phyloP scores from a whole-genome alignment of 2,797 vertebrate genomes.

The Cuniculus paca region DNA sequence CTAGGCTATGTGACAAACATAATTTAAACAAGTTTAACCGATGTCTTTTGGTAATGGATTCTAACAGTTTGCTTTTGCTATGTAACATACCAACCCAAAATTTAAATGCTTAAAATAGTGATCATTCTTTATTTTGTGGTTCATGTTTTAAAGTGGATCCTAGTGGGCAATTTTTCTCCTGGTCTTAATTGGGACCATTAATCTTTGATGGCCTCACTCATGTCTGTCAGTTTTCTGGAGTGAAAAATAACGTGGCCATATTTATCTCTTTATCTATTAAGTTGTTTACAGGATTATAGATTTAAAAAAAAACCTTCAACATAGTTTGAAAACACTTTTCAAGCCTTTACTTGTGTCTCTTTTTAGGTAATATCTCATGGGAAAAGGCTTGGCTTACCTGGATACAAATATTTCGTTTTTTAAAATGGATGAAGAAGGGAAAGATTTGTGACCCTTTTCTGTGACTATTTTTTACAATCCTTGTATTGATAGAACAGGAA shows the following conservation, averaged over 20 bases:
- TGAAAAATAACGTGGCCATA: neutral
- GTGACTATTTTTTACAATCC: neutral
- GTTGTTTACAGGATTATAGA: neutral
- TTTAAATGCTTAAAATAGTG: neutral
- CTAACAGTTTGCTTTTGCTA: neutral
- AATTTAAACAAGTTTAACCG: neutral
- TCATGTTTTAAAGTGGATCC: neutral
- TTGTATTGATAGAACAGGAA: conserved; percentile 11
- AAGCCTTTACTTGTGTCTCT: neutral
- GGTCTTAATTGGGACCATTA: neutral
- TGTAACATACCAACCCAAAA: neutral
- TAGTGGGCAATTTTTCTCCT: neutral
- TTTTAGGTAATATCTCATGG: neutral
- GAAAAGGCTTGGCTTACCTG: neutral
- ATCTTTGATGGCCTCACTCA: neutral
- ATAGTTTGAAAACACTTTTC: neutral
- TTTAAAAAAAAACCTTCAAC: neutral
- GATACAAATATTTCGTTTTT: neutral
- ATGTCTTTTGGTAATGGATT: neutral
- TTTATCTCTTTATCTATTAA: conserved; percentile 15
- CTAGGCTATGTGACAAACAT: conserved; percentile 13
- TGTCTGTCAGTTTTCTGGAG: neutral
- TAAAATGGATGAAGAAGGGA: neutral
- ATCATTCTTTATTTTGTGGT: neutral
- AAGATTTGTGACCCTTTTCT: neutral